Base-by-base conservation (phyloP, 2,113 vertebrate genomes). In the Miniopterus natalensis region DNA sequence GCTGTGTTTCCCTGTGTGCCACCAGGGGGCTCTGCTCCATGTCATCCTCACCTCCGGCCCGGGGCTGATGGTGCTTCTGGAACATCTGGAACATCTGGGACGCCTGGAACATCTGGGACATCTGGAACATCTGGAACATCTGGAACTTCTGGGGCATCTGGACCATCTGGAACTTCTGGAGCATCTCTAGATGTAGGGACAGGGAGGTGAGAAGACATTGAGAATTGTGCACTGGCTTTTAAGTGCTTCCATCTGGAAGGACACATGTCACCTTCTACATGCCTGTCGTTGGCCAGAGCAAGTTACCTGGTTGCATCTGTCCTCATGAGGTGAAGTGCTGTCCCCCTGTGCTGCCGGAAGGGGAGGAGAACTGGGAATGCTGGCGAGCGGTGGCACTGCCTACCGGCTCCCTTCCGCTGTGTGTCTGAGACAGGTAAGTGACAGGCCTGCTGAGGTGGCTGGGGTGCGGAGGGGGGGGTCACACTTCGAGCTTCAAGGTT, bases 191-290 rank as follows among this genome's bases (percentile, higher is more conserved):
- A 15, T 61, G 10, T 14, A 78, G 51, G 27, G 4, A 0, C 5
- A 49, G 25, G 18, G 57, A 59, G 29, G 21, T 29, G 77, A 86
- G 40, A 65, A 84, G 27, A 55, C 12, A 71, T 9, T 9, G 8
- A 57, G 55, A 77, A 49, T 20, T 8, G 10, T 27, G 7, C 1
- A 8, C 21, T 53, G n/a, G 42, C 2, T 31, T 29, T 20, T 18
- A 77, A 70, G 59, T n/a, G 1, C 14, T 71, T 57, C 90, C 20
- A 27, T 63, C 14, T 27, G 80, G 27, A 36, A n/a, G 9, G 20
- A 73, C 20, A 25, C 29, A 1, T 0, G 2, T 49, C 29, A 70
- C 23, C 23, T 40, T 40, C 9, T 59, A 40, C 8, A 55, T 0
- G 3, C 1, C 4, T 7, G 59, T 10, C 9, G 27, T 15, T 63